Evolutionary conservation across 2,113 vertebrate genomes (phyloP).

Genomic region (Haemorhous mexicanus): DNA sequence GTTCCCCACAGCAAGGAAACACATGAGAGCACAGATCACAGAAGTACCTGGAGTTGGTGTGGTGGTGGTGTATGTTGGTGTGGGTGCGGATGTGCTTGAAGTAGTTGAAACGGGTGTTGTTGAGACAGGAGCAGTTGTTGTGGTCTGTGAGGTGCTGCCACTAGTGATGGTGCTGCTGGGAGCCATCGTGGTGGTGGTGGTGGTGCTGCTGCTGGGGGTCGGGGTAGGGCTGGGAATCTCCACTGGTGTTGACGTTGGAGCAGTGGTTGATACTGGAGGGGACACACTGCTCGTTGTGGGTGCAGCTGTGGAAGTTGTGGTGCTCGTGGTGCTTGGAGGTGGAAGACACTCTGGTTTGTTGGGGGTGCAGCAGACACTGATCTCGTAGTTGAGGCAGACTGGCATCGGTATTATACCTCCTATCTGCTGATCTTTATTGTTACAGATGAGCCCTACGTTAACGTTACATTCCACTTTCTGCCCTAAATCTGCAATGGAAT

Average conservation of each 20-base stretch:
- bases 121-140: neutral
- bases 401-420: no score
- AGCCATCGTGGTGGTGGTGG: neutral
- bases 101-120: neutral
- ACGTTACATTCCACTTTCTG: no score
- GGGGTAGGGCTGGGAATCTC: neutral
- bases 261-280: rapidly evolving
- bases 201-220: neutral
- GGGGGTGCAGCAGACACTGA: no score
- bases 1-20: neutral
- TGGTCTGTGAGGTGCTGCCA: neutral
- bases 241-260: rapidly evolving
- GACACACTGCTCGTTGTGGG: neutral
- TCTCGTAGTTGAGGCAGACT: no score
- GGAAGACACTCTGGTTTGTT: no score
- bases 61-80: neutral
- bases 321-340: no score
- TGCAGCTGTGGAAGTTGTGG: no score
- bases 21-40: neutral
- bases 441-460: no score
- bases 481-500: no score
- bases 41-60: neutral
- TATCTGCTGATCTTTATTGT: no score
- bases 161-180: neutral
- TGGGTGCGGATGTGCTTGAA: neutral